These are phyloP conservation scores for Tenthredo livida DNA, from an alignment of 2,888 invertebrate species.

Conservation along the genomic window DNA sequence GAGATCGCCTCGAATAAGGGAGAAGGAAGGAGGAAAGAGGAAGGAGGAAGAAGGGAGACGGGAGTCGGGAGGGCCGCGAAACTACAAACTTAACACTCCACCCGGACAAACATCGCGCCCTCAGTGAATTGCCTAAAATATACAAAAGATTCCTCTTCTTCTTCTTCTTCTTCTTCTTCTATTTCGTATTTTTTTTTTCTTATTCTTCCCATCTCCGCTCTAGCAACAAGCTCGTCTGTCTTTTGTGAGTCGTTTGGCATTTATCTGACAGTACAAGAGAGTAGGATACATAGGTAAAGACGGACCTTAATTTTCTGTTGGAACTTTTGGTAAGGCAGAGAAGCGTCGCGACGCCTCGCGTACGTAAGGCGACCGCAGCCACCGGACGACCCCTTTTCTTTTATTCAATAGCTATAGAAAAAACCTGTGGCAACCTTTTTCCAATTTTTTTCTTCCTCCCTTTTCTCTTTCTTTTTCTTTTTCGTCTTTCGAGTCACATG, in stretches of 20 bases:
- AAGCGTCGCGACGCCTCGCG: not conserved
- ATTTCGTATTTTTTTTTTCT: not conserved
- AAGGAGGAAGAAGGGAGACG: not conserved
- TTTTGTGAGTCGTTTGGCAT: not conserved
- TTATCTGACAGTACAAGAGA: constrained; percentile 4
- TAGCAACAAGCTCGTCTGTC: not conserved
- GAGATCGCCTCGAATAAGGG: constrained; percentile 7
- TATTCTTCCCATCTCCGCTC: not conserved
- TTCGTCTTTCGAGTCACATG: constrained; percentile 15
- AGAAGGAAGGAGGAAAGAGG: not conserved
- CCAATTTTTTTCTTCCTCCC: not conserved
- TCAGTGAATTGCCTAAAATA: constrained; percentile 39
- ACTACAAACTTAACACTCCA: constrained; percentile 46
- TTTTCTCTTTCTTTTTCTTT: not conserved
- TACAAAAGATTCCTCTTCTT: constrained; percentile 14
- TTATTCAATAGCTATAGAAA: constrained; percentile 42
- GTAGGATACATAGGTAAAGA: not conserved
- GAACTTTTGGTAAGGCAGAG: not conserved
- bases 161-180: not conserved
- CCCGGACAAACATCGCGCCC: constrained; percentile 32
- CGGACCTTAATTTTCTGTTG: not conserved
- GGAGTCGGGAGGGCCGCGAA: constrained; percentile 5
- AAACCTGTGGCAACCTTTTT: constrained; percentile 12
- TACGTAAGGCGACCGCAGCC: not conserved
- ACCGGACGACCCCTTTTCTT: constrained; percentile 31